Conservation (phyloP, 1,140 invertebrate species). For the Meloidogyne floridensis region DNA sequence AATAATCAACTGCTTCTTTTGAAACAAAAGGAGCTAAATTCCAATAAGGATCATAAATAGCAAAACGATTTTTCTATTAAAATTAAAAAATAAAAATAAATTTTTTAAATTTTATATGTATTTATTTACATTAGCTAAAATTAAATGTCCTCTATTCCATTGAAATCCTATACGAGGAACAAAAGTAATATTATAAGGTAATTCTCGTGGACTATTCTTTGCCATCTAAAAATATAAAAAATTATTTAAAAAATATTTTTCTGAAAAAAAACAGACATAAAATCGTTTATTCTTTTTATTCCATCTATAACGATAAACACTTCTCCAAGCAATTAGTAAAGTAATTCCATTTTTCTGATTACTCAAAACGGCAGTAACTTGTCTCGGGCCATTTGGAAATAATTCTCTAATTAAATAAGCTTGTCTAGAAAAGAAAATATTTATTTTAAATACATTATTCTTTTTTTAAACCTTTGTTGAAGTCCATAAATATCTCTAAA, state of each 20-base stretch:
- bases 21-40: constrained; percentile 40
- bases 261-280: constrained; percentile 33
- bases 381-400: constrained; percentile 41
- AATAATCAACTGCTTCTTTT: constrained; percentile 4
- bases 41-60: constrained; percentile 42
- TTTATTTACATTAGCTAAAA: constrained; percentile 42
- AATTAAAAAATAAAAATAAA: neutral
- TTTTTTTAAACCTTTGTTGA: constrained; percentile 31
- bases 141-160: constrained; percentile 50
- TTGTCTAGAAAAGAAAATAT: constrained; percentile 7
- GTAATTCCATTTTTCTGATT: constrained; percentile 42
- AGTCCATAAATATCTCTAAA: constrained; percentile 42
- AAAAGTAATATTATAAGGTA: constrained; percentile 38
- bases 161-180: constrained; percentile 42
- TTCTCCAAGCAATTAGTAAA: constrained; percentile 37
- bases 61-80: constrained; percentile 26
- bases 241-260: neutral
- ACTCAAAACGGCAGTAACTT: constrained; percentile 46
- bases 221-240: constrained; percentile 30
- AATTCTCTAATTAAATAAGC: constrained; percentile 37
- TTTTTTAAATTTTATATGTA: neutral
- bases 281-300: constrained; percentile 42
- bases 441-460: neutral
- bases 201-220: constrained; percentile 41
- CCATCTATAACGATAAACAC: constrained; percentile 45